These are phyloP conservation scores for Etheostoma spectabile DNA, from an alignment of 2,113 vertebrate genomes.

Conservation along the genomic window DNA sequence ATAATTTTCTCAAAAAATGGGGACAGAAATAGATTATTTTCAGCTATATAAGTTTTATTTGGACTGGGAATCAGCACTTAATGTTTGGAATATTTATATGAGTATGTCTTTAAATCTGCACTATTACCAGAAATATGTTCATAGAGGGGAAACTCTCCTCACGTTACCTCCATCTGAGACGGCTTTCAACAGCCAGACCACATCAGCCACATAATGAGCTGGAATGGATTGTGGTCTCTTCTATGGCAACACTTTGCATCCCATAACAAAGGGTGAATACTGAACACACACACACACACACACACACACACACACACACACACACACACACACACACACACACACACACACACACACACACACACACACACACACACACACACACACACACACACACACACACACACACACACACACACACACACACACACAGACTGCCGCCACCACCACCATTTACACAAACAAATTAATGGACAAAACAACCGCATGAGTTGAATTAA, in stretches of 20 bases:
- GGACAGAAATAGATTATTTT: background rate
- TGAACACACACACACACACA: background rate
- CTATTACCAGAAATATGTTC: no score
- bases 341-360: background rate
- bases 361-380: background rate
- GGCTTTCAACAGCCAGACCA: slow-evolving; percentile 28
- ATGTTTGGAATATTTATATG: background rate
- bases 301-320: background rate
- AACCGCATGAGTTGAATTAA: slow-evolving; percentile 24
- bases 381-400: background rate
- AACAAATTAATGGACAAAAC: slow-evolving; percentile 27
- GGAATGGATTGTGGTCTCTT: slow-evolving; percentile 22
- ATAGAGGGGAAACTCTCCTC: background rate
- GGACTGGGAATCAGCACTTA: background rate
- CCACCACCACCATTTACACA: background rate
- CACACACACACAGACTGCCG: no score
- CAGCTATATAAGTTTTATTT: background rate
- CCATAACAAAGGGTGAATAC: slow-evolving; percentile 14
- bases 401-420: slow-evolving; percentile 1
- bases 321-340: background rate
- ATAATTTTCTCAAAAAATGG: background rate
- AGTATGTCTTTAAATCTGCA: background rate
- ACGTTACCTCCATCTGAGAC: slow-evolving; percentile 22
- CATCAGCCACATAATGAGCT: slow-evolving; percentile 40
- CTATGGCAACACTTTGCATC: slow-evolving; percentile 34